Evolutionary conservation across 2,797 vertebrate genomes (phyloP).

Genomic region (Sebastes dallii): DNA sequence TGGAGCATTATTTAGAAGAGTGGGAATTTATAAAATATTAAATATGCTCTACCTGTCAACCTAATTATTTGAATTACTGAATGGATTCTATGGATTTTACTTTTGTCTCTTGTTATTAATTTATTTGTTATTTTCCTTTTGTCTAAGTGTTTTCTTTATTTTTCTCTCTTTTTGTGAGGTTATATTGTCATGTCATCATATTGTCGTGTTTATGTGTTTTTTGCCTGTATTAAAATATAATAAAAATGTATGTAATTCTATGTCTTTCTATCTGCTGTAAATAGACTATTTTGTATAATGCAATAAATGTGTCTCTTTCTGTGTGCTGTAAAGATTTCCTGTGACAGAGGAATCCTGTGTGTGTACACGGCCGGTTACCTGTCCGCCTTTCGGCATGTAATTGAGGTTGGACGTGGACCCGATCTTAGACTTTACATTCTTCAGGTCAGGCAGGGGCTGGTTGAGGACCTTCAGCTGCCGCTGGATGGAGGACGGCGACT

Average conservation of each 20-base stretch:
- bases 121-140: too few species aligned
- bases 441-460: slow-evolving; percentile 93
- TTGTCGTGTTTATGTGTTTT: neutral
- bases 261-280: neutral
- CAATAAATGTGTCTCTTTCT: neutral
- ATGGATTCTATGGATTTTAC: too few species aligned
- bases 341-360: neutral
- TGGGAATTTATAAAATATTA: too few species aligned
- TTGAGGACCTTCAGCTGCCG: slow-evolving; percentile 93
- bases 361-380: slow-evolving; percentile 79
- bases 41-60: too few species aligned
- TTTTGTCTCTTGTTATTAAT: too few species aligned
- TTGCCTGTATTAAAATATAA: neutral
- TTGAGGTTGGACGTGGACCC: slow-evolving; percentile 93
- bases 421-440: slow-evolving; percentile 94
- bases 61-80: too few species aligned
- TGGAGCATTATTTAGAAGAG: too few species aligned
- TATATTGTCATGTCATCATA: neutral
- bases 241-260: neutral
- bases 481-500: slow-evolving; percentile 91
- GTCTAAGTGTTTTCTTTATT: too few species aligned
- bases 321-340: neutral
- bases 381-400: slow-evolving; percentile 94
- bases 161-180: too few species aligned
- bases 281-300: neutral